A percentile compares a stretch with the other conserved stretches of the same genome.
phyloP scores from a whole-genome alignment of 2,113 vertebrate species.

The Centropus bengalensis region DNA sequence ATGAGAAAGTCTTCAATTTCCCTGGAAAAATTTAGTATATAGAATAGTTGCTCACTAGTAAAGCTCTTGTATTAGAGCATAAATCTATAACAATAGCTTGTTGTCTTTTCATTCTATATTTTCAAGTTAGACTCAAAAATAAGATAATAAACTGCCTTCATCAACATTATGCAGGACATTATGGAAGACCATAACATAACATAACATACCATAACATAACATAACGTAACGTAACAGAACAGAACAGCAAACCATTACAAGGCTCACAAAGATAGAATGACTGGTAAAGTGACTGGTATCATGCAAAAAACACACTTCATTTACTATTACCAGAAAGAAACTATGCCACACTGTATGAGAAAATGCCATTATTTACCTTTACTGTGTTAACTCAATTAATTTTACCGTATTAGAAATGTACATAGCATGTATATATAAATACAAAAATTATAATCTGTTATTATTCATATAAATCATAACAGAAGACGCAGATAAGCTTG shows the following conservation, averaged over 20 bases:
- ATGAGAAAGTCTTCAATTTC: not conserved
- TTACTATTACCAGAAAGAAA: not conserved
- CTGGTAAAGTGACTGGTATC: not conserved
- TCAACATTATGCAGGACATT: not conserved
- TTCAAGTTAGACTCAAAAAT: not conserved
- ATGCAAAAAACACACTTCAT: not conserved
- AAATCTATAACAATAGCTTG: not conserved
- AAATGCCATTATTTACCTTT: not conserved
- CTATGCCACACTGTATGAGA: not conserved
- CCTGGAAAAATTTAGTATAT: not conserved
- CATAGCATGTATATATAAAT: not conserved
- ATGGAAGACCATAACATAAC: not conserved
- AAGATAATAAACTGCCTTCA: not conserved
- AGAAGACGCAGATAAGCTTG: not conserved
- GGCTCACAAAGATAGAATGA: not conserved
- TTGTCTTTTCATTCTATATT: not conserved
- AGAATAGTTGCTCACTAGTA: not conserved
- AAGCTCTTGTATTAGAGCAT: not conserved
- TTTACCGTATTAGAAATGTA: not conserved
- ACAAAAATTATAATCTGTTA: not conserved
- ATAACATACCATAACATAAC: no score
- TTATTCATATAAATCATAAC: not conserved
- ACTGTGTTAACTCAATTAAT: not conserved
- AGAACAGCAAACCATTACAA: not conserved
- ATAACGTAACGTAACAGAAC: no score